Evolutionary conservation across 1,140 invertebrate genomes (phyloP).

Genomic region (Bombus superbus): DNA sequence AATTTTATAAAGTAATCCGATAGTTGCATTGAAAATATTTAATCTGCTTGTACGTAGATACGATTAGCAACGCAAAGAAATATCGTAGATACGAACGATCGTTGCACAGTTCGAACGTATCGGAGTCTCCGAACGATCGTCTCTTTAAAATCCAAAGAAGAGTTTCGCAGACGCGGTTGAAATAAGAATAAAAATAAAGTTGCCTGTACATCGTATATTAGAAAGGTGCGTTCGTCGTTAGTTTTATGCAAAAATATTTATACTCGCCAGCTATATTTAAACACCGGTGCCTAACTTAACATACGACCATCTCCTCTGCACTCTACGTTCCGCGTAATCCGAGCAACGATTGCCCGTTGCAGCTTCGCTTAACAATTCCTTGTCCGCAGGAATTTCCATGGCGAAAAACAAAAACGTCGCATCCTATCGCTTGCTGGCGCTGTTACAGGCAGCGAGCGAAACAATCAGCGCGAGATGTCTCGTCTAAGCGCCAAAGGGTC

Average conservation of each 20-base stretch:
- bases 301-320: too few relatives aligned
- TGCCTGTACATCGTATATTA: neutral
- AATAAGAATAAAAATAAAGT: neutral
- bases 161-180: neutral
- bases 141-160: neutral
- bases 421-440: neutral
- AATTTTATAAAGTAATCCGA: neutral
- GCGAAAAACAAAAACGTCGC: neutral
- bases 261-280: neutral
- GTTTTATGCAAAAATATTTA: conserved; percentile 1
- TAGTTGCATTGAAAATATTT: neutral
- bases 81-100: neutral
- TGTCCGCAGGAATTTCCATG: neutral
- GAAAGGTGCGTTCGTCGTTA: neutral
- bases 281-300: neutral
- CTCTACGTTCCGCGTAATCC: neutral
- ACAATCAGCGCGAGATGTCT: neutral
- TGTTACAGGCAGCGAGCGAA: neutral
- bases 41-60: neutral
- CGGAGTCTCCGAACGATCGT: neutral
- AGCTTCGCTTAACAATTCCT: neutral
- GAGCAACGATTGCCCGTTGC: neutral
- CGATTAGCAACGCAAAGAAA: neutral
- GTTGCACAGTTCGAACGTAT: neutral
- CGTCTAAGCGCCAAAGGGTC: neutral